Base-by-base conservation (phyloP, 1,140 invertebrate species). In the Aphelenchoides besseyi region DNA sequence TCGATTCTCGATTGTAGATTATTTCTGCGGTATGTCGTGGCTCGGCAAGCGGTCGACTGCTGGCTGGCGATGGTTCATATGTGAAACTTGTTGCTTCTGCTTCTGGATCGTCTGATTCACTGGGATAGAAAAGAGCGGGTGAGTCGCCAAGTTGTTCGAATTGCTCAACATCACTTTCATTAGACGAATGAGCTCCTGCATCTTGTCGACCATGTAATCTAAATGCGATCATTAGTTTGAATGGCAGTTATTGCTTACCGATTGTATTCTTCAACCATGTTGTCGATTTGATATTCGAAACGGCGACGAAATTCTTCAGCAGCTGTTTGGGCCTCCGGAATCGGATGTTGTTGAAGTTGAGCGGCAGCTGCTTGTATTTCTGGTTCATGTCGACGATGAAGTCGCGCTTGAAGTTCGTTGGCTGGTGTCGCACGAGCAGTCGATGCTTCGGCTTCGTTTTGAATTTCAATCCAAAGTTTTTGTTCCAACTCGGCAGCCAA, bases 141-240 rank as follows among this genome's bases (percentile, higher is more conserved):
- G 63, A 66, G 30, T 29, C 63, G 16, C 36, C n/a, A 2, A 37
- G 12, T 53, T 53, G 63, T 53, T 66, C 63, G 30, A 66, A 66
- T 16, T 66, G 63, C 12, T 66, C 63, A n/a, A 35, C 12, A 32
- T 66, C 63, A 33, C 63, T 66, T 29, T 66, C 63, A 30, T 66
- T 66, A 23, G 55, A 59, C 26, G 55, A 59, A 23, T 59, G 55
- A 33, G 55, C 55, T 5, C 55, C 55, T 8, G 55, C 55, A 8
- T 18, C 55, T 33, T 8, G 23, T 59, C 55, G 55, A 8, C 55
- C 18, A 33, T 8, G 18, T 33, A 59, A 16, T 33, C 5, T 8
- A 33, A 28, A 59, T 16, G 55, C 18, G 32, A 33, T 5, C 5
- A 18, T 41, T 41, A n/a, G n/a, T 41, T n/a, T 41, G 5, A 41